Evolutionary conservation across 23 tunicate species (phyloP).

Genomic region (Trididemnum clinides): DNA sequence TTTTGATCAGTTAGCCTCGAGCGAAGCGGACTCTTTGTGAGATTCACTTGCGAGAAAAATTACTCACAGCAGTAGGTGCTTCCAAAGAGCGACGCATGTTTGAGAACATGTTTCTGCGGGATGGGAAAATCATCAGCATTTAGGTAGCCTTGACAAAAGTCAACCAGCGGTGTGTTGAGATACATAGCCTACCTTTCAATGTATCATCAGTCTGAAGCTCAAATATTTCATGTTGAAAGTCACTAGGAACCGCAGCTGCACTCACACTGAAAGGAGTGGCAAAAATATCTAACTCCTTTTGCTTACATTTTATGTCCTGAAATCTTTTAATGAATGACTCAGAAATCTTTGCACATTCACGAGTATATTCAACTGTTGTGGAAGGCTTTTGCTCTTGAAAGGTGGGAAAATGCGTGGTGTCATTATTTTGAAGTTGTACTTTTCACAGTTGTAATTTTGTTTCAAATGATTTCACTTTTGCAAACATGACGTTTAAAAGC

Average conservation of each 20-base stretch:
- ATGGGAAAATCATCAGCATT: slow-evolving; percentile 60
- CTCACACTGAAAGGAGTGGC: slow-evolving; percentile 46
- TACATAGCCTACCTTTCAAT: slow-evolving; percentile 22
- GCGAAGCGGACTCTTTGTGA: slow-evolving; percentile 11
- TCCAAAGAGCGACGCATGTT: slow-evolving; percentile 21
- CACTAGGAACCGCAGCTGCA: slow-evolving; percentile 37
- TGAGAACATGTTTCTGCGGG: slow-evolving; percentile 39
- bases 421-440: slow-evolving; percentile 38
- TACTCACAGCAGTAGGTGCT: slow-evolving; percentile 10
- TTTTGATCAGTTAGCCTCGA: slow-evolving; percentile 21
- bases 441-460: slow-evolving; percentile 44
- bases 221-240: slow-evolving; percentile 20
- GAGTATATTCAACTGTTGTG: slow-evolving; percentile 52
- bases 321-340: slow-evolving; percentile 54
- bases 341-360: slow-evolving; percentile 39
- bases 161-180: slow-evolving; percentile 31
- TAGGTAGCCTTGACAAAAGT: slow-evolving; percentile 51
- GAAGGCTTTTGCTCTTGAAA: slow-evolving; percentile 60
- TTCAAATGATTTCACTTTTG: slow-evolving; percentile 46
- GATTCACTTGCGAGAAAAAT: slow-evolving; percentile 23
- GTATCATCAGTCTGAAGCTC: slow-evolving; percentile 17
- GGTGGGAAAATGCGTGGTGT: slow-evolving; percentile 63
- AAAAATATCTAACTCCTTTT: slow-evolving; percentile 63
- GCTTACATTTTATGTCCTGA: slow-evolving; percentile 45
- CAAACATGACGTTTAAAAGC: slow-evolving; percentile 46